A percentile compares a stretch with the other conserved stretches of the same genome.
phyloP scores from a whole-genome alignment of 1,140 invertebrate species.

The Harpegnathos saltator region DNA sequence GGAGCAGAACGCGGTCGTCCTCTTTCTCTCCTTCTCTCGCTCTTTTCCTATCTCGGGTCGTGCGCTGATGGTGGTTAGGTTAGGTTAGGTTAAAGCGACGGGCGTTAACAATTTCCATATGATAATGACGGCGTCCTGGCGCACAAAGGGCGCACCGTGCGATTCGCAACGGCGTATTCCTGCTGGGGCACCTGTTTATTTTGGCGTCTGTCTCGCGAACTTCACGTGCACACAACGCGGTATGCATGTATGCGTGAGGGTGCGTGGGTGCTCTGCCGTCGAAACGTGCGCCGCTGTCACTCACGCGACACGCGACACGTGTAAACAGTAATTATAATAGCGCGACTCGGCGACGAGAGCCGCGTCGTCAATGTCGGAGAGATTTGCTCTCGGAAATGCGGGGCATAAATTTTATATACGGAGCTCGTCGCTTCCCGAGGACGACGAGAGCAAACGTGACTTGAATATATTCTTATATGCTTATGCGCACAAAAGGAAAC shows the following conservation, averaged over 20 bases:
- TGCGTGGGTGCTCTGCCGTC: conserved; percentile 25
- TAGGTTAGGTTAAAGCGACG: conserved; percentile 10
- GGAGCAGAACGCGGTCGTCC: too few relatives aligned
- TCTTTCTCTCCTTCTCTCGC: too few relatives aligned
- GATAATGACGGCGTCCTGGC: conserved; percentile 17
- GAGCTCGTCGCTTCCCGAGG: neutral
- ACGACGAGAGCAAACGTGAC: too few relatives aligned
- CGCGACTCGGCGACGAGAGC: neutral
- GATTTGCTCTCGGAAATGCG: neutral
- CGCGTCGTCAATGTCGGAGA: neutral
- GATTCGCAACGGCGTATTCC: conserved; percentile 7
- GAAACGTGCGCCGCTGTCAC: conserved; percentile 9
- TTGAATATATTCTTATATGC: too few relatives aligned
- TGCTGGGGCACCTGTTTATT: conserved; percentile 27
- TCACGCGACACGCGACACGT: conserved; percentile 20
- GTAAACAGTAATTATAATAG: conserved; percentile 40
- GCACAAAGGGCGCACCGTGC: conserved; percentile 23
- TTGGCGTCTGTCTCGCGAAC: conserved; percentile 1
- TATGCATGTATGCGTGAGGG: neutral
- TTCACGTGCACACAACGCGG: neutral
- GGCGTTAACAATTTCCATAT: conserved; percentile 46
- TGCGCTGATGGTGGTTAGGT: too few relatives aligned
- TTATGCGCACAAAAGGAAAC: too few relatives aligned
- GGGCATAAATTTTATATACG: neutral
- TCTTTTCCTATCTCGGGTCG: too few relatives aligned